Evolutionary conservation across 2,113 vertebrate species (phyloP), one percentile per base, ranked within the genome.

Genomic region (Thunnus maccoyii): DNA sequence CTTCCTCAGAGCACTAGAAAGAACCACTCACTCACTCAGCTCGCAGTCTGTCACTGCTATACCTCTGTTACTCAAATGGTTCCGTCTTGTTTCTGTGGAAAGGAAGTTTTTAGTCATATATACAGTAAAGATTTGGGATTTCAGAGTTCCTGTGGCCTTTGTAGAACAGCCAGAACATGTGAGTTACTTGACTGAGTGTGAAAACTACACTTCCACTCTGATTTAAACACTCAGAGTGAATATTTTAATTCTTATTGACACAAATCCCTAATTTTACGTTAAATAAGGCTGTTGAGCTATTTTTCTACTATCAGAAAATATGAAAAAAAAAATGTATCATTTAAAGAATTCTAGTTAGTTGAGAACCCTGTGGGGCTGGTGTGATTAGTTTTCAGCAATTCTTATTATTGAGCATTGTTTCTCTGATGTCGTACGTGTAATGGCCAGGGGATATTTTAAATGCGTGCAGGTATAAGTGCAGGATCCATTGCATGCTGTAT

Each of bases 401-500:
- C 73, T 78, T 83, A 66, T 84, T 80, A 84, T 77, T 65, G 70
- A 89, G 70, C 57, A 74, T 86, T 88, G 69, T 89, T 86, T 86
- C 78, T 85, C 85, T 80, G 70, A 88, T 85, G 83, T 86, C 67
- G 64, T 85, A 73, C 41, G 32, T 87, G 71, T 90, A 78, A 90
- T 72, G 76, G 76, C 76, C 64, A 84, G 71, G 76, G 79, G 79
- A 84, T 87, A 58, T 86, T 87, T 89, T 79, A 67, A 73, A 86
- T 83, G 76, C 25, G 3, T 84, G 87, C 85, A 91, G 90, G 76
- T 72, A 25, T 66, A 66, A 61, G 71, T 84, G 80, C 88, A 72
- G 85, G 84, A 86, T 90, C 82, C 67, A 88, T 91, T 90, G 91
- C 92, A 93, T 94, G 93, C 86, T 91, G 80, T 85, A 85, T 80